Evolutionary conservation across 1,140 invertebrate species (phyloP).

Genomic region (Stegodyphus dumicola): DNA sequence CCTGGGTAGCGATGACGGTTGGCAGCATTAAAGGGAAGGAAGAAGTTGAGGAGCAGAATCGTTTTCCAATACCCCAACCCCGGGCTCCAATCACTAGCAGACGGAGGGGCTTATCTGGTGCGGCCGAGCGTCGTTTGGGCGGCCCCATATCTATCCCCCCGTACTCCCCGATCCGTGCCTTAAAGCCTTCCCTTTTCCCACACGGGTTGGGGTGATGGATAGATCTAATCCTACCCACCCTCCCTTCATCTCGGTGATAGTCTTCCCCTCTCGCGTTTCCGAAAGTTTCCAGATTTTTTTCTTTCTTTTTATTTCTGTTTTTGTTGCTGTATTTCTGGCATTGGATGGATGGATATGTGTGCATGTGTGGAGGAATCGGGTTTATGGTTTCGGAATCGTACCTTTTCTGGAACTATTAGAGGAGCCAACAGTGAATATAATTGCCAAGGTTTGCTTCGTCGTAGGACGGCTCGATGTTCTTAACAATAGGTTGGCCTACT

Average conservation of each 20-base stretch:
- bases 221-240: conserved; percentile 54
- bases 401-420: conserved; percentile 33
- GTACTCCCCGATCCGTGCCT: conserved; percentile 14
- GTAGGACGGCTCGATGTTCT: background rate
- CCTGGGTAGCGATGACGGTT: conserved; percentile 56
- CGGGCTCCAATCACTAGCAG: conserved; percentile 60
- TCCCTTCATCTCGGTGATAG: conserved; percentile 13
- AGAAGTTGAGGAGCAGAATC: conserved; percentile 60
- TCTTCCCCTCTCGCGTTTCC: conserved; percentile 44
- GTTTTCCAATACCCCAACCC: conserved; percentile 58
- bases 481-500: background rate
- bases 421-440: conserved; percentile 28
- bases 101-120: conserved; percentile 59
- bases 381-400: conserved; percentile 50
- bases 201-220: conserved; percentile 59
- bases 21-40: conserved; percentile 57
- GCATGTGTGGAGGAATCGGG: conserved; percentile 23
- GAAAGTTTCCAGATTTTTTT: conserved; percentile 57
- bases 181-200: conserved; percentile 58
- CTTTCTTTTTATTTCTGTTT: conserved; percentile 32
- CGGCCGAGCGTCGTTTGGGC: conserved; percentile 47
- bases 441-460: background rate
- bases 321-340: conserved; percentile 21
- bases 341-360: conserved; percentile 22
- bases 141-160: conserved; percentile 5